phyloP scores from a whole-genome alignment of 92 coral and sea anemone species.

The Isaurus tuberculatus region DNA sequence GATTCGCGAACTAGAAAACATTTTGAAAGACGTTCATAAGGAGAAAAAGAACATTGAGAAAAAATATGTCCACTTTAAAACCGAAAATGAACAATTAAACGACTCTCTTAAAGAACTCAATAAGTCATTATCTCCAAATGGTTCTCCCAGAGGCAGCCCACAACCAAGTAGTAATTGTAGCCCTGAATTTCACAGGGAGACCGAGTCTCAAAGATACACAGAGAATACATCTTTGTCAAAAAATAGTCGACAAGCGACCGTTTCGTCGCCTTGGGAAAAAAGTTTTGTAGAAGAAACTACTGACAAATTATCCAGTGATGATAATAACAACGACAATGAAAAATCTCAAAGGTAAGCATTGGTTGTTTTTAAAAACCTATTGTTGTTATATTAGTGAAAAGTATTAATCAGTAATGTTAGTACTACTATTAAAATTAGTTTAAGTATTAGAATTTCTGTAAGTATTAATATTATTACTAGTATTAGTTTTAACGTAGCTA shows the following conservation, averaged over 20 bases:
- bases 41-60: constrained; percentile 92
- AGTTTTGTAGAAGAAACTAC: constrained; percentile 22
- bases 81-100: constrained; percentile 66
- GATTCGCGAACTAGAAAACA: constrained; percentile 93
- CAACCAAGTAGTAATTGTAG: not conserved
- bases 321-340: not conserved
- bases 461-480: too few species aligned
- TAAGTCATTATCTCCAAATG: constrained; percentile 13
- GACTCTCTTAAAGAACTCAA: constrained; percentile 57
- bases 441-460: too few species aligned
- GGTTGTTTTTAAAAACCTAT: not conserved
- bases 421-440: too few species aligned
- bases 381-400: not conserved
- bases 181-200: not conserved
- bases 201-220: not conserved
- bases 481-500: too few species aligned
- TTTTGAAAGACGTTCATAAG: constrained; percentile 88
- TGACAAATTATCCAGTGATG: not conserved
- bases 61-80: constrained; percentile 86
- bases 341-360: constrained; percentile 23
- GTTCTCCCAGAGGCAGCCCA: not conserved
- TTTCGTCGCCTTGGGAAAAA: constrained; percentile 30
- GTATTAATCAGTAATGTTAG: too few species aligned
- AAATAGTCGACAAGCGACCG: constrained; percentile 16
- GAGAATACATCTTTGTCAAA: constrained; percentile 7